Evolutionary conservation across 2,113 vertebrate genomes (phyloP).

Genomic region (Sclerurus mexicanus): DNA sequence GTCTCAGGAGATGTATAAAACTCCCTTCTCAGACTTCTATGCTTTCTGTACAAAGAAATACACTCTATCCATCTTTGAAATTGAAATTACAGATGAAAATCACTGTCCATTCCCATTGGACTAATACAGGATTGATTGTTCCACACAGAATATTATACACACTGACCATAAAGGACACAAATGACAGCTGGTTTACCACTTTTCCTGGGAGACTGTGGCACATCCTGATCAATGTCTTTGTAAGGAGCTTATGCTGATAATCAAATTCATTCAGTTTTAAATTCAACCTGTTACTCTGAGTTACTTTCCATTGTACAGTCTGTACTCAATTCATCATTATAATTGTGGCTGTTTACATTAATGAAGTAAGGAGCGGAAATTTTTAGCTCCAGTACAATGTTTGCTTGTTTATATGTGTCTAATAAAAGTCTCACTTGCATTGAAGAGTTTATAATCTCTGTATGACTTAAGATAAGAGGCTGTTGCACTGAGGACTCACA

Average conservation of each 20-base stretch:
- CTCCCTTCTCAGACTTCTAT: neutral
- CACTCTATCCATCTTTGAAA: neutral
- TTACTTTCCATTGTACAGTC: neutral
- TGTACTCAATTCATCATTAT: conserved; percentile 2
- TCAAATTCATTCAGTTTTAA: neutral
- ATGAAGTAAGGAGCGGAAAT: neutral
- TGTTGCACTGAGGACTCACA: neutral
- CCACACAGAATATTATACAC: neutral
- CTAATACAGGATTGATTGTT: conserved; percentile 8
- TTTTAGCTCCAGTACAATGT: neutral
- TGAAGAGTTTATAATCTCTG: neutral
- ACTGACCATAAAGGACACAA: conserved; percentile 2
- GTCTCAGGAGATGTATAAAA: conserved; percentile 7
- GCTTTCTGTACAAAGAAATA: neutral
- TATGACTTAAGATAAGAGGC: neutral
- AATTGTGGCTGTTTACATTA: neutral
- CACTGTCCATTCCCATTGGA: neutral
- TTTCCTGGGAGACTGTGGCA: neutral
- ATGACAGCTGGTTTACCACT: neutral
- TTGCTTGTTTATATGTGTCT: neutral
- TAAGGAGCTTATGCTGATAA: neutral
- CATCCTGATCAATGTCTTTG: neutral
- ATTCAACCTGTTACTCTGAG: neutral
- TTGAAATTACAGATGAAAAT: conserved; percentile 30
- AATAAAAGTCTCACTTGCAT: neutral